Percentiles rank a stretch among this genome's conserved stretches.
Conservation (phyloP, 2,888 invertebrate genomes). For the Deladenus siricidicola region DNA sequence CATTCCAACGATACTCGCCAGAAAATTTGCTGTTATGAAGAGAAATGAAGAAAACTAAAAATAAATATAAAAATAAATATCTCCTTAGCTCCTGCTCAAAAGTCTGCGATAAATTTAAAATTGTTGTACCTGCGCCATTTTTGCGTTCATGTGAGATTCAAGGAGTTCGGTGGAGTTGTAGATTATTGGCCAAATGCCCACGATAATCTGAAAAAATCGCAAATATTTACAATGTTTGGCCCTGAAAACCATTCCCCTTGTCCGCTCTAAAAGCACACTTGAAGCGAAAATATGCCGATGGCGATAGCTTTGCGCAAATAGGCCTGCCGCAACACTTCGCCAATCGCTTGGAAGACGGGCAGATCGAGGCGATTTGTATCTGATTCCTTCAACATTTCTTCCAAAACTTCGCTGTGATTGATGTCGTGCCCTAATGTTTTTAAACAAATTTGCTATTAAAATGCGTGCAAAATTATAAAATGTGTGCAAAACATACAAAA, state of each 20-base stretch:
- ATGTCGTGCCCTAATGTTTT: constrained; percentile 15
- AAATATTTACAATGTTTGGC: too few species aligned
- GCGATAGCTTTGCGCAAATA: constrained; percentile 31
- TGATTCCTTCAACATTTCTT: constrained; percentile 33
- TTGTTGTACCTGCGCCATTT: constrained; percentile 24
- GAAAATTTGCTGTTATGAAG: constrained; percentile 34
- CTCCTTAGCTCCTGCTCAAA: neutral
- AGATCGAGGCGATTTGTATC: constrained; percentile 12
- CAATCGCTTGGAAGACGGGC: constrained; percentile 17
- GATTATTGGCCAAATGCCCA: constrained; percentile 35
- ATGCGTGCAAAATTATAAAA: too few species aligned
- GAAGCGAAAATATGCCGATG: constrained; percentile 30
- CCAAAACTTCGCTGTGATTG: constrained; percentile 22
- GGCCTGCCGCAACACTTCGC: constrained; percentile 23
- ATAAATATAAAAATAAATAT: neutral
- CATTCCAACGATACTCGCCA: constrained; percentile 31
- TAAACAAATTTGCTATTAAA: too few species aligned
- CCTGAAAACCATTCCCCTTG: too few species aligned
- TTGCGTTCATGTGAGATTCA: constrained; percentile 27
- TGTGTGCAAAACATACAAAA: too few species aligned
- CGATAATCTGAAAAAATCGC: constrained; percentile 24
- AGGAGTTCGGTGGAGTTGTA: constrained; percentile 36
- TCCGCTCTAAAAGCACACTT: constrained; percentile 20
- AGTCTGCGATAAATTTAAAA: neutral
- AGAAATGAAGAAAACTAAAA: constrained; percentile 29